A percentile compares a stretch with the other conserved stretches of the same genome.
Conservation (phyloP, 2,888 invertebrate species). For the Alcis repandata region DNA sequence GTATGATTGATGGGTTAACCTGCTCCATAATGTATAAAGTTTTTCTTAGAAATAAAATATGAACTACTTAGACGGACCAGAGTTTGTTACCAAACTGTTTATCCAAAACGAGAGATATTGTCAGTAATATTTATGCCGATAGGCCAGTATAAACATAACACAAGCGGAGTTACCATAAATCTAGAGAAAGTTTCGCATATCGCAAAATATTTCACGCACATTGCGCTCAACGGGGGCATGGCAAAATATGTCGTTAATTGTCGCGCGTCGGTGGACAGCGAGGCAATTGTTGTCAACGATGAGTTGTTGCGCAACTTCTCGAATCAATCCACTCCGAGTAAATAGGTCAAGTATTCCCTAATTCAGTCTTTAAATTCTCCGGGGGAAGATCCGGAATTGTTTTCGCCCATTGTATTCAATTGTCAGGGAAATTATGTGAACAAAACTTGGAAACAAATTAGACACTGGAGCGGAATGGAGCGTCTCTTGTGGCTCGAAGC, state of each 20-base stretch:
- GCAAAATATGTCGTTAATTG: constrained; percentile 49
- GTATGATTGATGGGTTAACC: constrained; percentile 27
- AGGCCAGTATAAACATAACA: constrained; percentile 11
- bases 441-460: constrained; percentile 72
- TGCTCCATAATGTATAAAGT: constrained; percentile 28
- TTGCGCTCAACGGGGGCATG: constrained; percentile 44
- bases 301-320: constrained; percentile 56
- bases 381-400: constrained; percentile 48
- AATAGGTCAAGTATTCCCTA: constrained; percentile 56
- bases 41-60: constrained; percentile 16
- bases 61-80: constrained; percentile 18
- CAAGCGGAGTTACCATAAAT: constrained; percentile 31
- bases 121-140: constrained; percentile 16
- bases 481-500: constrained; percentile 56
- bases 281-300: constrained; percentile 51
- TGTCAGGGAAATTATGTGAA: constrained; percentile 72
- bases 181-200: constrained; percentile 51
- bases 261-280: constrained; percentile 48
- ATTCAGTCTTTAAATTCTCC: constrained; percentile 43
- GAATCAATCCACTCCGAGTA: constrained; percentile 53
- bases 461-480: constrained; percentile 59
- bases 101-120: constrained; percentile 5
- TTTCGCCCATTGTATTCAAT: constrained; percentile 62
- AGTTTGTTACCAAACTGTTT: background rate
- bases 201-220: constrained; percentile 48